Conservation (phyloP, 1,140 invertebrate species). For the Elysia chlorotica region DNA sequence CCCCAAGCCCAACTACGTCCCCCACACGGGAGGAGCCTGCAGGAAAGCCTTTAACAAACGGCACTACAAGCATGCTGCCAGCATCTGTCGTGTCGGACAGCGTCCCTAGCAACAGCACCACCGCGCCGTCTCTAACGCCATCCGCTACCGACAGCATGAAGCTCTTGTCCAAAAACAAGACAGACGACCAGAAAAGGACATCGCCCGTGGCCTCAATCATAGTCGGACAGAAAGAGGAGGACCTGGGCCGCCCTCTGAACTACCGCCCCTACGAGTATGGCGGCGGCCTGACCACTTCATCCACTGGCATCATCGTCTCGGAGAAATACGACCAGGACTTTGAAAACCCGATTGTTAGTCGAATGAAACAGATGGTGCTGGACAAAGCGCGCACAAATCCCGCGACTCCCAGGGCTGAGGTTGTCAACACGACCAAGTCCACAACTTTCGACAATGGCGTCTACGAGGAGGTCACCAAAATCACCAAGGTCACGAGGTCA, state of each 20-base stretch:
- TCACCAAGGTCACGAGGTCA: not conserved
- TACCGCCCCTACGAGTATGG: no score
- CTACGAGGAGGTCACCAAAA: not conserved
- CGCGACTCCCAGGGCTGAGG: not conserved
- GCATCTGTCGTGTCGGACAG: not conserved
- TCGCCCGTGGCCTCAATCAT: not conserved
- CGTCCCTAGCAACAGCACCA: not conserved
- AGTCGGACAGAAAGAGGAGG: not conserved
- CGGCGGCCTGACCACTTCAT: no score
- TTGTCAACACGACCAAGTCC: not conserved
- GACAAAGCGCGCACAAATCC: constrained; percentile 8
- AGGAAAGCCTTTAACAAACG: not conserved
- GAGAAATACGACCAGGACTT: not conserved
- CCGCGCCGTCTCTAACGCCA: not conserved
- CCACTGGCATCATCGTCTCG: no score
- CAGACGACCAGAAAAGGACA: constrained; percentile 25
- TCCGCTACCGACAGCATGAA: constrained; percentile 32
- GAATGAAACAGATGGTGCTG: constrained; percentile 26
- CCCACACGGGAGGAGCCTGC: no score
- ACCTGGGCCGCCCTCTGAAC: no score
- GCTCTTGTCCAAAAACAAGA: constrained; percentile 28
- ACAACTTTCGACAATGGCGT: not conserved
- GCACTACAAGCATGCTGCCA: not conserved
- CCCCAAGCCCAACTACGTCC: not conserved
- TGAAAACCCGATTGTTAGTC: constrained; percentile 23